Percentiles rank a stretch among this genome's conserved stretches.
Conservation (phyloP, 2,113 vertebrate species). For the Dipodomys merriami region DNA sequence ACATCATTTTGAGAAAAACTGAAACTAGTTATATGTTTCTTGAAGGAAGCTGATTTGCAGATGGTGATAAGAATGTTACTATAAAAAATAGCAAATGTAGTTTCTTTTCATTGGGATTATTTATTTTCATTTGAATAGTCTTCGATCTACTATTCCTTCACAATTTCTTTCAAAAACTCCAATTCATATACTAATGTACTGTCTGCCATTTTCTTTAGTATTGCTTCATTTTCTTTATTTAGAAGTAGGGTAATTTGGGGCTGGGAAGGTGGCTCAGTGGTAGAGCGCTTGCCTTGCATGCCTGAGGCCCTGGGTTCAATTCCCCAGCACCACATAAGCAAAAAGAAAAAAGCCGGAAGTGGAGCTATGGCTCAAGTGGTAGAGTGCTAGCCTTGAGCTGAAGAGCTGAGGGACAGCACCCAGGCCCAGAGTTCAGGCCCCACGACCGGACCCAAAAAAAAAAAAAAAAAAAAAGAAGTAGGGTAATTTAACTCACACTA, state of each 20-base stretch:
- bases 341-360: too few relatives aligned
- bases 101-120: constrained; percentile 18
- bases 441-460: too few relatives aligned
- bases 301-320: too few relatives aligned
- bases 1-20: constrained; percentile 37
- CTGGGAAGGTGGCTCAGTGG: too few relatives aligned
- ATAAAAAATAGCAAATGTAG: constrained; percentile 17
- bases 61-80: constrained; percentile 5
- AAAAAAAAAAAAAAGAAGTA: too few relatives aligned
- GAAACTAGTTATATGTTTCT: constrained; percentile 9
- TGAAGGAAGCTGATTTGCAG: constrained; percentile 35
- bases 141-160: neutral
- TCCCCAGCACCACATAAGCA: too few relatives aligned
- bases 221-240: neutral
- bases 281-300: too few relatives aligned
- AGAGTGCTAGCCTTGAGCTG: too few relatives aligned
- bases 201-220: neutral
- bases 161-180: constrained; percentile 17
- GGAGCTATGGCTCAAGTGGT: too few relatives aligned
- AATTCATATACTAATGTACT: neutral
- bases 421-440: too few relatives aligned
- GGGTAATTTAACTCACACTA: neutral
- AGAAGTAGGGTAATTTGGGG: neutral
- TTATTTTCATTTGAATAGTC: constrained; percentile 31
- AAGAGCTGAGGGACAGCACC: too few relatives aligned